These are phyloP conservation scores for Echinarachnius parma DNA, from an alignment of 53 echinoderm and acorn worm species.

Conservation along the genomic window DNA sequence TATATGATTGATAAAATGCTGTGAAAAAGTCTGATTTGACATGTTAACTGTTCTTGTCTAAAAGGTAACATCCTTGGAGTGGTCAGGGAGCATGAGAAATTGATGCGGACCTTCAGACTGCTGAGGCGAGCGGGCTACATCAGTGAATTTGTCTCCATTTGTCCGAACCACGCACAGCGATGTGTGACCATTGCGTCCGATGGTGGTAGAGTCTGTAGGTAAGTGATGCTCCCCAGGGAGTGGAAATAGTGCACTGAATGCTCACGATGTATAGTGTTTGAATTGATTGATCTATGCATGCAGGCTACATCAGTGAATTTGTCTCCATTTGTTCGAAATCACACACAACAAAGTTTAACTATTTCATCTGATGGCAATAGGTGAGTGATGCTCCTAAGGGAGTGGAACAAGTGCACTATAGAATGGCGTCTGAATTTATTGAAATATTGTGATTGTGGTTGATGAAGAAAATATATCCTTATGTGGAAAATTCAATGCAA, in stretches of 20 bases:
- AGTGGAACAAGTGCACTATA: too few relatives aligned
- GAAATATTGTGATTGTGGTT: too few relatives aligned
- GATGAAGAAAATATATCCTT: too few relatives aligned
- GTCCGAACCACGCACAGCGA: constrained; percentile 80
- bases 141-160: constrained; percentile 98
- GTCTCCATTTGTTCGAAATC: constrained; percentile 93
- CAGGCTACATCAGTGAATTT: constrained; percentile 99
- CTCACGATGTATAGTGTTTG: too few relatives aligned
- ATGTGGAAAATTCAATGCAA: too few relatives aligned
- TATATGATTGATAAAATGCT: too few relatives aligned
- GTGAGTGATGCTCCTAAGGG: constrained; percentile 26
- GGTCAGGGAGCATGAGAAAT: constrained; percentile 61
- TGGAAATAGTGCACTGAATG: too few relatives aligned
- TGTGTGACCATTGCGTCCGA: constrained; percentile 92
- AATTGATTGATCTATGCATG: too few relatives aligned
- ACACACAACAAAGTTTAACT: constrained; percentile 78
- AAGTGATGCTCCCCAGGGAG: too few relatives aligned
- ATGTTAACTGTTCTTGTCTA: not conserved
- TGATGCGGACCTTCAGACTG: constrained; percentile 78
- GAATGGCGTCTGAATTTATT: too few relatives aligned
- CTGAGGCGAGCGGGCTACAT: constrained; percentile 95
- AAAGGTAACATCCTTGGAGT: constrained; percentile 95
- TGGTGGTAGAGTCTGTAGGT: constrained; percentile 95
- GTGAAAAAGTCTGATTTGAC: too few relatives aligned
- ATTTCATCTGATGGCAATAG: constrained; percentile 94